Evolutionary conservation across 2,888 invertebrate genomes (phyloP), one percentile per base, ranked within the genome.

Genomic region (Scelioninae gen. 1): DNA sequence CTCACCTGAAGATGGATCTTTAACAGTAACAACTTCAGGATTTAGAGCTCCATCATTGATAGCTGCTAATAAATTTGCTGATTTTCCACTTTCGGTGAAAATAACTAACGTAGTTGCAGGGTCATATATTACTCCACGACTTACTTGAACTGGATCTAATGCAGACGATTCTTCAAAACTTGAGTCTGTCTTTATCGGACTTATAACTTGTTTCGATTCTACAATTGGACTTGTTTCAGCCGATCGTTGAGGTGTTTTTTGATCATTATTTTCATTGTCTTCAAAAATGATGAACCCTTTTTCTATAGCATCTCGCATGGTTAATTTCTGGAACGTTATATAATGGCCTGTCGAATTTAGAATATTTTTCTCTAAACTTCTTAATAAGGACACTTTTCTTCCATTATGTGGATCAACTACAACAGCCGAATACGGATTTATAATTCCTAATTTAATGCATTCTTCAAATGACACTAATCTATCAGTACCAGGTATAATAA

Each of bases 401-500:
- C 95, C 95, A 75, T 95, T 95, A 85, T 94, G 94, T 0, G 96
- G 95, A 91, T 98, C 97, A 32, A 97, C 92, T 0, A 98, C 97
- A 66, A 95, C 93, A 11, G 96, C 97, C 0, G 98, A 98, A 84
- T 95, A 94, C 13, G 96, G 95, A 92, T 98, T 96, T 55, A 99
- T 96, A 29, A 99, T 95, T 89, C 96, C 95, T 80, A 97, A 94
- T 88, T 95, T 95, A 51, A 99, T 94, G 86, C 98, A 97, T 92
- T 98, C 98, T 91, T 96, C 95, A 86, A 98, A 96, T 79, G 96
- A 96, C 53, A 97, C 95, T 69, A 96, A 93, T 85, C 97, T 94
- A 90, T 98, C 97, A 6, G 98, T 97, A 11, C 96, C 96, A 1
- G 97, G 97, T 84, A 98, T 96, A 13, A 95, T 95, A 87, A 98